Evolutionary conservation across 2,797 vertebrate genomes (phyloP).

Genomic region (Lagodon rhomboides): DNA sequence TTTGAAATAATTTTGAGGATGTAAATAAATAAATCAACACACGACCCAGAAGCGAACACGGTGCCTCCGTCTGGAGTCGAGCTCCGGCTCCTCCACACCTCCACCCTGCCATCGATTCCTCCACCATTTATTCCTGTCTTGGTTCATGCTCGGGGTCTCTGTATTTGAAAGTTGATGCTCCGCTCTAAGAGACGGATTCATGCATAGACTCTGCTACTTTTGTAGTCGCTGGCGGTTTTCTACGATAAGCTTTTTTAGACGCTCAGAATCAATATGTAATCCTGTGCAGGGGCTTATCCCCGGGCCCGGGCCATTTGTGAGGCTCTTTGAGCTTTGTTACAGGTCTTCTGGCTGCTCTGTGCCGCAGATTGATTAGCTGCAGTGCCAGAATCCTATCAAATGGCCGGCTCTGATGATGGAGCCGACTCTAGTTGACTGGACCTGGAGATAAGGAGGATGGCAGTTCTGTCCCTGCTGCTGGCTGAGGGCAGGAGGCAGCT

Average conservation of each 20-base stretch:
- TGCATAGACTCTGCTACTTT: slow-evolving; percentile 93
- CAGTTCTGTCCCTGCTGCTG: slow-evolving; percentile 86
- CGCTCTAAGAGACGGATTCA: slow-evolving; percentile 89
- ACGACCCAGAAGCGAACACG: slow-evolving; percentile 18
- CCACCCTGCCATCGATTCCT: slow-evolving; percentile 87
- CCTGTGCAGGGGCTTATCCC: slow-evolving; percentile 97
- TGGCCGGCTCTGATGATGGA: slow-evolving; percentile 92
- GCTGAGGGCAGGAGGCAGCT: slow-evolving; percentile 15
- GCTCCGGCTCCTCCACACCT: slow-evolving; percentile 71
- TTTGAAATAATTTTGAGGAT: slow-evolving; percentile 7
- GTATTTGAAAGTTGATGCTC: slow-evolving; percentile 91
- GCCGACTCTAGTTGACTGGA: slow-evolving; percentile 92
- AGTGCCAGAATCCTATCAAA: slow-evolving; percentile 94
- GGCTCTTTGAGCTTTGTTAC: slow-evolving; percentile 98
- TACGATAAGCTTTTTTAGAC: slow-evolving; percentile 95
- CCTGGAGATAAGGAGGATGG: slow-evolving; percentile 93
- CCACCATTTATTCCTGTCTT: slow-evolving; percentile 69
- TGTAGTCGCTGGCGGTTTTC: slow-evolving; percentile 89
- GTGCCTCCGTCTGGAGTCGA: background rate
- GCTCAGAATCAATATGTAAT: slow-evolving; percentile 99
- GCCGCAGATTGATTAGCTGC: slow-evolving; percentile 95
- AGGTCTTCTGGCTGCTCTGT: slow-evolving; percentile 90
- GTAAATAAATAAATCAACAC: slow-evolving; percentile 20
- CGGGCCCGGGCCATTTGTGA: slow-evolving; percentile 94
- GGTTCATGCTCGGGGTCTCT: slow-evolving; percentile 81